Percentiles rank a stretch among this genome's conserved stretches.
Conservation (phyloP, 2,113 vertebrate species). For the Corythornis cristatus region DNA sequence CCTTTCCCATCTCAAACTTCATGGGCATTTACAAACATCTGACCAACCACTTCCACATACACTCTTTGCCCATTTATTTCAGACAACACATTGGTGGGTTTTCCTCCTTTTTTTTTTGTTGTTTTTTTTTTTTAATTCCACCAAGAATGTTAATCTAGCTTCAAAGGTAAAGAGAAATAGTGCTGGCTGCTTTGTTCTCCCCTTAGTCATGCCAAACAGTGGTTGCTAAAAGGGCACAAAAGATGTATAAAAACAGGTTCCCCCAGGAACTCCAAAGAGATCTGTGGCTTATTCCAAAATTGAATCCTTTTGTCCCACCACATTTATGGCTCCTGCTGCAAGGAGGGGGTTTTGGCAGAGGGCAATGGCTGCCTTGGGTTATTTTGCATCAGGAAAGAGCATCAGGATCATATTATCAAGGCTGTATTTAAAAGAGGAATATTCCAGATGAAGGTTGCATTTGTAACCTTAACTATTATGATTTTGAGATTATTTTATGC, state of each 20-base stretch:
- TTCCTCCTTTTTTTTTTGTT: neutral
- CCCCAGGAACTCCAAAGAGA: neutral
- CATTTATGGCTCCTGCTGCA: neutral
- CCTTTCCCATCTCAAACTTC: neutral
- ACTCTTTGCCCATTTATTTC: conserved; percentile 14
- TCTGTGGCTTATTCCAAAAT: neutral
- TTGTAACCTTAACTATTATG: neutral
- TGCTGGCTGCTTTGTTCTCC: neutral
- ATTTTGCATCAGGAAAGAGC: neutral
- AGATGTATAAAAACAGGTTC: neutral
- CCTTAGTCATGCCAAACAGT: neutral
- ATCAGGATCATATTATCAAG: neutral
- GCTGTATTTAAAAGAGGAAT: neutral
- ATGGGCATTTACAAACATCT: neutral
- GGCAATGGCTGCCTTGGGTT: neutral
- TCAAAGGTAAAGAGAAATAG: conserved; percentile 35
- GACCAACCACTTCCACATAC: neutral
- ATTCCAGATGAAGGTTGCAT: neutral
- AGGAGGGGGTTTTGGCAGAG: neutral
- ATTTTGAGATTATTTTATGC: neutral
- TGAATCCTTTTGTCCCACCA: neutral
- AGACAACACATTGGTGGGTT: neutral
- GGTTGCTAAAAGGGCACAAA: neutral
- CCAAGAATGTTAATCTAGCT: conserved; percentile 48
- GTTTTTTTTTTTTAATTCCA: conserved; percentile 23